phyloP scores from a whole-genome alignment of 2,888 invertebrate genomes.

The Zhuqinia jingwanae region DNA sequence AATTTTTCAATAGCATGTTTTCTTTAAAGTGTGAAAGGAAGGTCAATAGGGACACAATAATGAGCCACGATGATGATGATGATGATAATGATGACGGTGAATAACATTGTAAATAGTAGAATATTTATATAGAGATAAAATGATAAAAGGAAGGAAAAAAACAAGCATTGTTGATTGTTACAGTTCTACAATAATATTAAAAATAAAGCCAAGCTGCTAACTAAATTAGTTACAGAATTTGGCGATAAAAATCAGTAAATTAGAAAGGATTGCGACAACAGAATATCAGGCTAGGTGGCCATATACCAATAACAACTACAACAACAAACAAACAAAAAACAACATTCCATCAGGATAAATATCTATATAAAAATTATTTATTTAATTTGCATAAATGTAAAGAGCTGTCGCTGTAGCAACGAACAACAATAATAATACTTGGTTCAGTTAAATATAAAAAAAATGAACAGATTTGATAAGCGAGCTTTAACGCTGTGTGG shows the following conservation, averaged over 20 bases:
- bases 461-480: conserved; percentile 61
- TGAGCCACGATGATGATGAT: not conserved
- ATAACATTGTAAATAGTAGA: not conserved
- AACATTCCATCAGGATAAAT: conserved; percentile 13
- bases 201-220: conserved; percentile 9
- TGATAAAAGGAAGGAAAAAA: not conserved
- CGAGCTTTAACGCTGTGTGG: conserved; percentile 19
- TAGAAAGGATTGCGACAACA: conserved; percentile 57
- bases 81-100: not conserved
- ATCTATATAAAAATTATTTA: conserved; percentile 21
- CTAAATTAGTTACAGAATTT: conserved; percentile 37
- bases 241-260: conserved; percentile 59
- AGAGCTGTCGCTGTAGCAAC: not conserved
- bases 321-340: not conserved
- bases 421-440: too few species aligned
- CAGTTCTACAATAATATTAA: conserved; percentile 17
- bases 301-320: too few species aligned
- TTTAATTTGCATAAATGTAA: not conserved
- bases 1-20: conserved; percentile 25
- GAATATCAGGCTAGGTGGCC: conserved; percentile 38
- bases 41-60: conserved; percentile 4
- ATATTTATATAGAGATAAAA: conserved; percentile 3
- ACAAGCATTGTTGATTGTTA: conserved; percentile 3
- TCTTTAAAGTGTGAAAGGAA: conserved; percentile 35
- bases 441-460: too few species aligned